Evolutionary conservation across 2,888 invertebrate species (phyloP).

Genomic region (Eristalinus aeneus): DNA sequence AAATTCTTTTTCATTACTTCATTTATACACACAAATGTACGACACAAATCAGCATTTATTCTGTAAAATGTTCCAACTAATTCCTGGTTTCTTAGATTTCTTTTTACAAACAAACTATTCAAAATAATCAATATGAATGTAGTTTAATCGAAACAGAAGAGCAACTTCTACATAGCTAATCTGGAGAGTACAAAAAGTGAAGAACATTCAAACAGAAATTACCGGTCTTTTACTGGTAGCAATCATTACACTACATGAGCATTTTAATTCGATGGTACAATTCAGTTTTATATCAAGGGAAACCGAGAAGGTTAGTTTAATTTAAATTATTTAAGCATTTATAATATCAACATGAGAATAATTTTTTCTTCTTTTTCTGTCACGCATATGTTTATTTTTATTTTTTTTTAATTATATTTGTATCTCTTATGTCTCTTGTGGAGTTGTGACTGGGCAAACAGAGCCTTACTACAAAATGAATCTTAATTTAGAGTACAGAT

Average conservation of each 20-base stretch:
- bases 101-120: background rate
- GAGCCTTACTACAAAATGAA: no score
- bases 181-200: constrained; percentile 51
- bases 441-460: no score
- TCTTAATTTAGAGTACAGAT: no score
- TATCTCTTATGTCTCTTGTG: no score
- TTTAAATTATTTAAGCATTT: no score
- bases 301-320: background rate
- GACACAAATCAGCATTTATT: constrained; percentile 37
- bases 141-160: background rate
- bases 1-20: background rate
- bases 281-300: background rate
- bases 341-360: no score
- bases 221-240: background rate
- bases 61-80: constrained; percentile 34
- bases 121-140: background rate
- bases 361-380: no score
- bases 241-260: background rate
- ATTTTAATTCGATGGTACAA: background rate
- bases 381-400: no score
- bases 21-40: background rate
- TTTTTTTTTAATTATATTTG: no score
- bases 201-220: background rate
- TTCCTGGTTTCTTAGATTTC: constrained; percentile 33
- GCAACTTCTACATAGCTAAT: constrained; percentile 45